Conservation (phyloP, 2,797 vertebrate genomes). For the Otolemur crassicaudatus region DNA sequence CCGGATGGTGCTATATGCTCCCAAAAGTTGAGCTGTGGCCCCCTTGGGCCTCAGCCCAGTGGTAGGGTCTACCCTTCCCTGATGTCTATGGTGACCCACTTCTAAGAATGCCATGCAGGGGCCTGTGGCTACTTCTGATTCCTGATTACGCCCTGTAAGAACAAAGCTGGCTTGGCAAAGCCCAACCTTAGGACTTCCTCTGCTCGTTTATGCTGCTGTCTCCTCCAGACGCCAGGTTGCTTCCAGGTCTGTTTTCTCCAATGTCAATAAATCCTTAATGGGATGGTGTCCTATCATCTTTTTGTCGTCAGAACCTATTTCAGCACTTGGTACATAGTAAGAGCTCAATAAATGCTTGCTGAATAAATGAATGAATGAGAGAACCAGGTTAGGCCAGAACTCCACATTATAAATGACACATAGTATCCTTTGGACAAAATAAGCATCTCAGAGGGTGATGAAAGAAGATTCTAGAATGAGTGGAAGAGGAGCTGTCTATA, state of each 20-base stretch:
- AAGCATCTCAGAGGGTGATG: neutral
- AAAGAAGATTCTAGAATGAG: neutral
- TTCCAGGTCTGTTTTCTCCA: neutral
- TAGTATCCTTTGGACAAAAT: conserved; percentile 26
- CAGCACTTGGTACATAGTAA: neutral
- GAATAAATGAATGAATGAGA: neutral
- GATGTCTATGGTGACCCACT: neutral
- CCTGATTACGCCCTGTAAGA: neutral
- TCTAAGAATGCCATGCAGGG: neutral
- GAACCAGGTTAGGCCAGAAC: neutral
- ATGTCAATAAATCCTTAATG: neutral
- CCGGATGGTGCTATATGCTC: neutral
- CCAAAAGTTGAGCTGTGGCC: neutral
- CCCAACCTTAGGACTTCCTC: neutral
- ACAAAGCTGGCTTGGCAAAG: neutral
- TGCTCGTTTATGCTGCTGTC: neutral
- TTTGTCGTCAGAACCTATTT: neutral
- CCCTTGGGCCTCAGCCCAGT: rapidly evolving
- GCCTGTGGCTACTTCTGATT: neutral
- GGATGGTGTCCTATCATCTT: neutral
- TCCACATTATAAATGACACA: neutral
- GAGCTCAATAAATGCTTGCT: neutral
- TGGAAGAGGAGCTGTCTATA: neutral
- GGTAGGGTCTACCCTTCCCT: neutral
- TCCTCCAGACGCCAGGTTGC: neutral